Base-by-base conservation (phyloP, 2,113 vertebrate species). In the Hemichromis elongatus region DNA sequence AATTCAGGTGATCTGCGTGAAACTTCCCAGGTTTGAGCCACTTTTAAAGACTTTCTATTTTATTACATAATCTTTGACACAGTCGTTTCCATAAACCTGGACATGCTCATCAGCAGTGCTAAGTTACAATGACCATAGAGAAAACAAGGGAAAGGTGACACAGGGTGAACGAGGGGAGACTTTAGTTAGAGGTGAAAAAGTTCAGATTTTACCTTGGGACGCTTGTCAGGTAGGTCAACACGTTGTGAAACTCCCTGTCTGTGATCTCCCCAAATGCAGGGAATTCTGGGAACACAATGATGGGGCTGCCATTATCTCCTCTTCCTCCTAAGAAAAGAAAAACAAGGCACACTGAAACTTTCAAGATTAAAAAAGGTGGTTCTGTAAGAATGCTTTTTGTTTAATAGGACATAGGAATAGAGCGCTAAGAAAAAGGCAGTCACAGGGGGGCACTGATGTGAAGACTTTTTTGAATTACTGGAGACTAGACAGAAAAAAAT, bases 221-320 rank as follows among this genome's bases (percentile, higher is more conserved):
- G 66, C 98, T 98, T 1, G 99, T 99, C 92, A 99, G 95, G 89
- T 99, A 99, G 7, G 97, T 98, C 86, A 99, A 94, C 87, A 99
- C 99, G 18, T 97, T 98, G 94, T 98, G 98, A 93, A 99, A 99
- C 81, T 99, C 98, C 79, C 95, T 95, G 84, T 99, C 98, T 0
- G 98, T 97, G 91, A 99, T 97, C 73, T 99, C 98, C 0, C 97
- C 95, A 89, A 99, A 99, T 40, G 97, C 90, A 11, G 98, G 97
- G 87, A 97, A 99, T 92, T 99, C 98, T 54, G 99, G 99, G 95
- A 99, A 99, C 52, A 98, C 97, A 90, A 99, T 99, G 93, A 99
- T 97, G 4, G 99, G 99, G 82, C 97, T 98, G 83, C 98, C 98
- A 90, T 97, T 97, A 89, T 96, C 95, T 14, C 97, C 98, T 93